Evolutionary conservation across 2,113 vertebrate species (phyloP).

Genomic region (Chlamydotis undulata): DNA sequence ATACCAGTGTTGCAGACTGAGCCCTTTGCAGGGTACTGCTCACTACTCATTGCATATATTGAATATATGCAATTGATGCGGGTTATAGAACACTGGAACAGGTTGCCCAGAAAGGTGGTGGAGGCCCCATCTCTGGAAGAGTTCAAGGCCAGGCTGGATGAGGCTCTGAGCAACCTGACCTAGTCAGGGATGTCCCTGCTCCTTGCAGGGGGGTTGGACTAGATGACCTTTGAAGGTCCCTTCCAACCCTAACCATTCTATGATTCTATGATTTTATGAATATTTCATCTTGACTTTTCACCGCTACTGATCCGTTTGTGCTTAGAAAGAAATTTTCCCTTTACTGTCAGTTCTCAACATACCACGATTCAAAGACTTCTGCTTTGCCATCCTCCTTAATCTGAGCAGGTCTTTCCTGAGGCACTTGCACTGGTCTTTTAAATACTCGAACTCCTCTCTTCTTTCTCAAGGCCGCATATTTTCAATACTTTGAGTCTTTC

Average conservation of each 20-base stretch:
- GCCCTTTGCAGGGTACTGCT: neutral
- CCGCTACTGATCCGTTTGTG: neutral
- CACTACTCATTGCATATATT: neutral
- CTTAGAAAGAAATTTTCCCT: neutral
- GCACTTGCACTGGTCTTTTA: neutral
- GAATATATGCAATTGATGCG: neutral
- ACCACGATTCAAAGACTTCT: neutral
- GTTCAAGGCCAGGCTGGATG: too few species aligned
- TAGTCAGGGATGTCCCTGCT: too few species aligned
- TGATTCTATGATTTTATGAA: too few species aligned
- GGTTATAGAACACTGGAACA: too few species aligned
- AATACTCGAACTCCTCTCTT: neutral
- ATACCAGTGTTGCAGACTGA: neutral
- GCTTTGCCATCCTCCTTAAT: neutral
- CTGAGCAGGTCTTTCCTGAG: neutral
- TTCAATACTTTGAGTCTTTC: neutral
- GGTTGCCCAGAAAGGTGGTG: too few species aligned
- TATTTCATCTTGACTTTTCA: neutral
- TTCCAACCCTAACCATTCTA: too few species aligned
- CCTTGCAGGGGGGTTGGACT: too few species aligned
- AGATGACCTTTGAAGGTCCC: too few species aligned
- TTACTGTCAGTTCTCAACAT: neutral
- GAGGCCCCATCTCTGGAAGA: too few species aligned
- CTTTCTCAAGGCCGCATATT: neutral
- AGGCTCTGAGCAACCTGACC: too few species aligned